Evolutionary conservation across 2,113 vertebrate genomes (phyloP), one percentile per base, ranked within the genome.

Genomic region (Dolichotis patagonum): DNA sequence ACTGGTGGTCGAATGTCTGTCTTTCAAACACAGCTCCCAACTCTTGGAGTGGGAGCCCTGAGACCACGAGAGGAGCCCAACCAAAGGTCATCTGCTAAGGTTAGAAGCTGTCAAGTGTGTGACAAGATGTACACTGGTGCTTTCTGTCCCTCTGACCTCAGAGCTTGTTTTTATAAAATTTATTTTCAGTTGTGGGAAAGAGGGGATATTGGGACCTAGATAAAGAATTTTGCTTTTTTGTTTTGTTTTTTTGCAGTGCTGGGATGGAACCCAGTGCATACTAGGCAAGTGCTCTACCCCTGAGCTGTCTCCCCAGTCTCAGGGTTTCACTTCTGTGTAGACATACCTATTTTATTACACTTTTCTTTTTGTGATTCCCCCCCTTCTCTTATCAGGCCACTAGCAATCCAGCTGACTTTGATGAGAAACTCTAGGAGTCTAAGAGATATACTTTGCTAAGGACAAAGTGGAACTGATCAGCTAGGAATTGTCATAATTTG

Each of bases 21-120:
- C 96, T 99, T 99, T 98, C 99, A 99, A 99, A 99, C 99, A 24
- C 99, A 99, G 96, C 99, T 99, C 82, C 99, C 99, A 7, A 99
- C 99, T 67, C 91, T 99, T 75, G 99, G 99, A 35, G 98, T 98
- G 58, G 99, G 99, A 97, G 98, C 99, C 0, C 99, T 99, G 0
- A 99, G 99, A 97, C 98, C 99, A 35, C 98, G 99, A 94, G 99
- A 99, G 90, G 99, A 99, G 87, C 99, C 99, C 96, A 99, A 99
- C 98, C 99, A 99, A 97, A 99, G 99, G 97, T 98, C 99, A 46
- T 98, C 99, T 52, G 99, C 99, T 96, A 99, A 99, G 99, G 99
- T 99, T 85, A 94, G 97, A 85, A 95, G 43, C 73, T 22, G 65
- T 85, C 17, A 75, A 30, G 38, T 83, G 6, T 78, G 9, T 88